A percentile compares a stretch with the other conserved stretches of the same genome.
phyloP scores from a whole-genome alignment of 2,888 invertebrate genomes.

The Azorinus chamasolen region DNA sequence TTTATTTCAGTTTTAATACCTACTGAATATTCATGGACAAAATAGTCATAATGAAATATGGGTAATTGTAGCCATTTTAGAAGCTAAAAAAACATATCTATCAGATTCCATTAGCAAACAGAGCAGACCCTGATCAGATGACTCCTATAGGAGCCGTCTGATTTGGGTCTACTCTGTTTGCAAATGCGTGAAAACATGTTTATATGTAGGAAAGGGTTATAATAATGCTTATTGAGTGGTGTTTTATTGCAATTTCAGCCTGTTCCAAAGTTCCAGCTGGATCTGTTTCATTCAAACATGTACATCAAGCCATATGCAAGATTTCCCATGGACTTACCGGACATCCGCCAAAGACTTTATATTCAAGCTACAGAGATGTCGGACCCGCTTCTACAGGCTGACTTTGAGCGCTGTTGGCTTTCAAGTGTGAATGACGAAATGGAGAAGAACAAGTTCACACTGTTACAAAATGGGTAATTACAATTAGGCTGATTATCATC shows the following conservation, averaged over 20 bases:
- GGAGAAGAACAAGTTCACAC: slow-evolving; percentile 19
- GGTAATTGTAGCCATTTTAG: too few species aligned
- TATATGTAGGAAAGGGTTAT: too few species aligned
- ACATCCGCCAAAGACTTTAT: slow-evolving; percentile 20
- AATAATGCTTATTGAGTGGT: too few species aligned
- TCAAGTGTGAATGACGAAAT: slow-evolving; percentile 10
- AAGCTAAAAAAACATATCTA: too few species aligned
- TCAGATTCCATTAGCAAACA: too few species aligned
- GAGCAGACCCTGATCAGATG: too few species aligned
- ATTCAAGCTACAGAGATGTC: slow-evolving; percentile 50
- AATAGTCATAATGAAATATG: too few species aligned
- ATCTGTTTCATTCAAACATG: slow-evolving; percentile 56
- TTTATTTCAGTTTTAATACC: too few species aligned
- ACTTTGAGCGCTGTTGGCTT: slow-evolving; percentile 50
- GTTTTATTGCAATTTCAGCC: slow-evolving; percentile 1
- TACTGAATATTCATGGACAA: too few species aligned
- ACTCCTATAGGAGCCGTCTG: too few species aligned
- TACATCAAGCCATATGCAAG: slow-evolving; percentile 46
- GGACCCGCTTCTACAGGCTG: slow-evolving; percentile 32
- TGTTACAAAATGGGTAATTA: slow-evolving; percentile 47
- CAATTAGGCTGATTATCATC: neutral
- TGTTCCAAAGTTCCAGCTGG: slow-evolving; percentile 42
- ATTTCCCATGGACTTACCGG: slow-evolving; percentile 54
- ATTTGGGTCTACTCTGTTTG: too few species aligned
- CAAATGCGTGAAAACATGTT: too few species aligned